These are phyloP conservation scores for Galaxias olidus DNA, from an alignment of 2,797 vertebrate species.

Conservation along the genomic window DNA sequence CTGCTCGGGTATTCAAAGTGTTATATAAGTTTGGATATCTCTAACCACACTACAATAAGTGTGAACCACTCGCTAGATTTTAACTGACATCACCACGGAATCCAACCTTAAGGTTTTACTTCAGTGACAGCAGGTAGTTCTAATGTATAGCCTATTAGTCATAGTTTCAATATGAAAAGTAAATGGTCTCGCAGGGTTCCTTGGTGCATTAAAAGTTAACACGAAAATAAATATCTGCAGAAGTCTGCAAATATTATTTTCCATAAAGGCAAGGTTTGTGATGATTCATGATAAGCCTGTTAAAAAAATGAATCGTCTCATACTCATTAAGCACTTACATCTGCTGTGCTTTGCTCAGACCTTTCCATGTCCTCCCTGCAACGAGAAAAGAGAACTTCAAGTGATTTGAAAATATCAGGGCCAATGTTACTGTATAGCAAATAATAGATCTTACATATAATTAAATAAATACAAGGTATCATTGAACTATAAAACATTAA, in stretches of 20 bases:
- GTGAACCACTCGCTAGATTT: no score
- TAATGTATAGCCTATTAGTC: background rate
- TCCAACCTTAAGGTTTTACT: conserved; percentile 5
- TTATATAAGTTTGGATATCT: no score
- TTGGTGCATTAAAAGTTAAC: no score
- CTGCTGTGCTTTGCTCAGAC: conserved; percentile 16
- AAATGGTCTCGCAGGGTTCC: no score
- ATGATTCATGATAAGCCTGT: background rate
- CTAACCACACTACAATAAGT: no score
- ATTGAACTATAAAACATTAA: background rate
- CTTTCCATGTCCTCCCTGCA: conserved; percentile 51
- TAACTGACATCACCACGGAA: no score
- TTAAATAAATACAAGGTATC: no score
- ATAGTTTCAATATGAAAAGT: background rate
- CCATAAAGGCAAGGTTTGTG: background rate
- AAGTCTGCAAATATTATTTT: background rate
- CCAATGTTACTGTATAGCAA: no score
- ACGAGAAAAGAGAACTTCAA: conserved; percentile 16
- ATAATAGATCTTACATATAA: no score
- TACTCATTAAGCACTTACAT: conserved; percentile 51
- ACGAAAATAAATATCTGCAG: no score
- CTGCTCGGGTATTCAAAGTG: no score
- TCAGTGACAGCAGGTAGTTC: background rate
- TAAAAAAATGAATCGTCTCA: background rate
- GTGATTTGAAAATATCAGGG: background rate